phyloP scores from a whole-genome alignment of 1,140 invertebrate species.

The Zaprionus inermis region DNA sequence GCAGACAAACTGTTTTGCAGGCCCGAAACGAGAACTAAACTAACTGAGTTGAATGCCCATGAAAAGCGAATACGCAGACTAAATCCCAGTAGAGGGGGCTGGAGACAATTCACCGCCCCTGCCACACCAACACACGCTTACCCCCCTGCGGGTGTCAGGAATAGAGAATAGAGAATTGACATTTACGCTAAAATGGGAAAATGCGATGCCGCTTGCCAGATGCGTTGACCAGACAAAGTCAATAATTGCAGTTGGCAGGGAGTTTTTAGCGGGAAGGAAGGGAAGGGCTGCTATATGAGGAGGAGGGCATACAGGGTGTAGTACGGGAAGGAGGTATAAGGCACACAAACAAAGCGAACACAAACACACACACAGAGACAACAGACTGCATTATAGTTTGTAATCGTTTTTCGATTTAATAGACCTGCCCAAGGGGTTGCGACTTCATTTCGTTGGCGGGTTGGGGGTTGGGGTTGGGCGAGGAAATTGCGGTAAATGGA shows the following conservation, averaged over 20 bases:
- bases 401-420: conserved; percentile 83
- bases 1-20: conserved; percentile 8
- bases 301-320: not conserved
- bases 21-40: conserved; percentile 27
- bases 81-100: not conserved
- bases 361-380: conserved; percentile 68
- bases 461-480: not conserved
- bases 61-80: conserved; percentile 40
- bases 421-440: conserved; percentile 50
- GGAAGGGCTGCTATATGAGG: too few species aligned
- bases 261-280: not conserved
- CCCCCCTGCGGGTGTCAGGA: not conserved
- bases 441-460: conserved; percentile 46
- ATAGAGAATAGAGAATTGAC: conserved; percentile 60
- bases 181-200: conserved; percentile 63
- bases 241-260: conserved; percentile 32
- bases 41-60: conserved; percentile 57
- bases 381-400: conserved; percentile 79
- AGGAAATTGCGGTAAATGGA: conserved; percentile 68
- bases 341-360: conserved; percentile 59
- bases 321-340: not conserved
- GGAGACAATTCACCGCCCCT: not conserved
- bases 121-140: not conserved
- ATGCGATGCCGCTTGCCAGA: conserved; percentile 23
- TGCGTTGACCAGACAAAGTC: conserved; percentile 50